Conservation (phyloP, 1,140 invertebrate genomes). For the Drosophila kurseongensis region DNA sequence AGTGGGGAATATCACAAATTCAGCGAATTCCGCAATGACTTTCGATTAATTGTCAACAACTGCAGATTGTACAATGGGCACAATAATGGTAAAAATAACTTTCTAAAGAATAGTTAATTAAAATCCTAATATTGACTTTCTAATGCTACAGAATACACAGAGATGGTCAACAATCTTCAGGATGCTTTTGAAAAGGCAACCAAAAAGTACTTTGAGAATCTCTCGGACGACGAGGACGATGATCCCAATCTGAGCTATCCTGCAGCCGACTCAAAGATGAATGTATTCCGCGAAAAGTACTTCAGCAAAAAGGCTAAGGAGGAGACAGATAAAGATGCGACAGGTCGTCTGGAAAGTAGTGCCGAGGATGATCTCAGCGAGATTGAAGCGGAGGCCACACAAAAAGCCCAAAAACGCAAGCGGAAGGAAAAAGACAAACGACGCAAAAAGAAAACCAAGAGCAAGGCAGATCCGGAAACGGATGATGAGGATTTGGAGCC, state of each 20-base stretch:
- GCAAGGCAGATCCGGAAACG: conserved; percentile 65
- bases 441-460: conserved; percentile 84
- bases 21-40: conserved; percentile 93
- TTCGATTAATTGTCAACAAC: conserved; percentile 95
- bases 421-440: conserved; percentile 83
- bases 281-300: conserved; percentile 82
- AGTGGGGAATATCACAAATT: conserved; percentile 91
- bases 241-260: conserved; percentile 89
- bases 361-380: conserved; percentile 56
- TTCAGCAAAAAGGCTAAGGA: conserved; percentile 74
- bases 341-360: conserved; percentile 38
- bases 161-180: conserved; percentile 93
- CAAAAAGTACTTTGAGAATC: conserved; percentile 91
- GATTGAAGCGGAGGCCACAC: conserved; percentile 79
- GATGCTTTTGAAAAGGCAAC: conserved; percentile 91
- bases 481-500: conserved; percentile 82
- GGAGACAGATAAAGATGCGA: conserved; percentile 55
- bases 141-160: conserved; percentile 90
- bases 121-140: background rate
- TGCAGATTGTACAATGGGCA: conserved; percentile 96
- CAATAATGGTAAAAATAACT: conserved; percentile 90
- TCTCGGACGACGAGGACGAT: conserved; percentile 91
- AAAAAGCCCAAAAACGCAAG: conserved; percentile 78
- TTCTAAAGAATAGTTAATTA: background rate
- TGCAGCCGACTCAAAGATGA: conserved; percentile 85